Percentiles rank a stretch among this genome's conserved stretches.
These are phyloP conservation scores for Apostichopus californicus DNA, from an alignment of 35 echinoderm and acorn worm genomes.

Conservation along the genomic window DNA sequence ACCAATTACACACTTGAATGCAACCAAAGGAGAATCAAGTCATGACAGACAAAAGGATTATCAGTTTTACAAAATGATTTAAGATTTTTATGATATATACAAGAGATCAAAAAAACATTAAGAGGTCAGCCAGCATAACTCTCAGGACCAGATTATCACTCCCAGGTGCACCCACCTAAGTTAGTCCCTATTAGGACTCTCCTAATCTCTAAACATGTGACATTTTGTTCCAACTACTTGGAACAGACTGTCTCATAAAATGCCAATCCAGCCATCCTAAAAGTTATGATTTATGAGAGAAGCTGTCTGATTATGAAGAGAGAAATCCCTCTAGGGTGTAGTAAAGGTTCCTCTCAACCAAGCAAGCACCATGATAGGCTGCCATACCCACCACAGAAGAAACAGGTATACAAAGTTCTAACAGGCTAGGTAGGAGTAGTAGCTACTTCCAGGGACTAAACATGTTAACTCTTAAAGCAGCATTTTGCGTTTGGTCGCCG, in stretches of 20 bases:
- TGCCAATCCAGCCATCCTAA: background rate
- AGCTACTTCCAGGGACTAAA: no score
- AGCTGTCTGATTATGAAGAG: background rate
- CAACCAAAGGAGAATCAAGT: background rate
- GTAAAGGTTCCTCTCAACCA: background rate
- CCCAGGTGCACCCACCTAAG: slow-evolving; percentile 3
- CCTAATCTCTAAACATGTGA: background rate
- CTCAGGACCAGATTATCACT: background rate
- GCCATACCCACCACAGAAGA: no score
- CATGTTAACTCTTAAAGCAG: no score
- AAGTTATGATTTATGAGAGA: background rate
- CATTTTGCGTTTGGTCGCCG: no score
- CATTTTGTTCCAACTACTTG: background rate
- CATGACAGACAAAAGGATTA: background rate
- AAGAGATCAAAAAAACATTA: background rate
- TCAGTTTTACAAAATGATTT: slow-evolving; percentile 11
- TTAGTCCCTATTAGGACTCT: background rate
- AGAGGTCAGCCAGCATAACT: background rate
- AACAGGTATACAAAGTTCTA: no score
- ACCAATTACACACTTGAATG: background rate
- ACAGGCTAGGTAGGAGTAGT: no score
- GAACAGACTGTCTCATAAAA: slow-evolving; percentile 17
- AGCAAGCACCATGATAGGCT: no score
- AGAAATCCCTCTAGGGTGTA: background rate
- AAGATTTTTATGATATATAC: background rate